A percentile compares a stretch with the other conserved stretches of the same genome.
Conservation (phyloP, 2,113 vertebrate species). For the Takifugu bimaculatus region DNA sequence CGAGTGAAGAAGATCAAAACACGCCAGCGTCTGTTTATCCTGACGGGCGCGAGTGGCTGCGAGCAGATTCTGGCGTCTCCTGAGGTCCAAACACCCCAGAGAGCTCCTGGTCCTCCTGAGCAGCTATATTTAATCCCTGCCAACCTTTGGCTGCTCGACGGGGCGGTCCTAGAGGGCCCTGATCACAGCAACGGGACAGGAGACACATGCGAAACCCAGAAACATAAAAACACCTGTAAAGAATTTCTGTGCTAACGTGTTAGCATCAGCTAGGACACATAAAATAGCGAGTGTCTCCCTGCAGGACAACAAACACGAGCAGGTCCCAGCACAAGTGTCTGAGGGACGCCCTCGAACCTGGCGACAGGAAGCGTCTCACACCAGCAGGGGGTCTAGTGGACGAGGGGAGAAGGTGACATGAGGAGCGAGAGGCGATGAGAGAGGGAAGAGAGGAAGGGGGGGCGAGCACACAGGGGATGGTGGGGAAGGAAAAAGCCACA, state of each 20-base stretch:
- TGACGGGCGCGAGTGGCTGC: too few species aligned
- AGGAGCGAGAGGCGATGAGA: slow-evolving; percentile 7
- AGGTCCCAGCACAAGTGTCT: too few species aligned
- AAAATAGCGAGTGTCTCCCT: too few species aligned
- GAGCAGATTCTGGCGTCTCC: too few species aligned
- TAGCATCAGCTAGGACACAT: too few species aligned
- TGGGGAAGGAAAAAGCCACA: slow-evolving; percentile 79
- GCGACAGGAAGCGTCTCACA: background rate
- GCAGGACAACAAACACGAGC: too few species aligned
- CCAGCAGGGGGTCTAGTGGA: background rate
- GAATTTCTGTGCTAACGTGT: too few species aligned
- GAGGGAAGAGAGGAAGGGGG: background rate
- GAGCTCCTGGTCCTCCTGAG: background rate
- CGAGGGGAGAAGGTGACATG: background rate
- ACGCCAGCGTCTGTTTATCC: background rate
- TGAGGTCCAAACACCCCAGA: too few species aligned
- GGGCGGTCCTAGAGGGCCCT: slow-evolving; percentile 18
- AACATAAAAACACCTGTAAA: background rate
- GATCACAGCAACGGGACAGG: slow-evolving; percentile 18
- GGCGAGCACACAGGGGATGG: background rate
- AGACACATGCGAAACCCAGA: background rate
- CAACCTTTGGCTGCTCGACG: slow-evolving; percentile 53
- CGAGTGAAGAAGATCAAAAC: background rate
- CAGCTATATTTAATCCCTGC: slow-evolving; percentile 48
- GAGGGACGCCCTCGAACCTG: too few species aligned